These are phyloP conservation scores for Bombus cullumanus DNA, from an alignment of 1,140 invertebrate genomes.

Conservation along the genomic window DNA sequence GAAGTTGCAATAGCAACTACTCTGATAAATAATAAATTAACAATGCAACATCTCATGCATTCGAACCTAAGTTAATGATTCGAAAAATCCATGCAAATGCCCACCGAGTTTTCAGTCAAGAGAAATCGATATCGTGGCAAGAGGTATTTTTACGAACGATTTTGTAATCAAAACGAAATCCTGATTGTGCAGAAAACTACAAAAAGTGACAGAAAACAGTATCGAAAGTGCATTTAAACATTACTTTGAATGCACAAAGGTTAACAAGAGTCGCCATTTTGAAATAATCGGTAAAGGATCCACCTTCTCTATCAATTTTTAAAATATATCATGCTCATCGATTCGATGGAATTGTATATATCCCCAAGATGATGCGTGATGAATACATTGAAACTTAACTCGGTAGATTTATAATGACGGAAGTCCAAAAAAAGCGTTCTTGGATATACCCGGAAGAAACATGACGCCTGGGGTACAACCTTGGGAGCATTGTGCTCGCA, in stretches of 20 bases:
- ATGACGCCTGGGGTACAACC: slow-evolving; percentile 27
- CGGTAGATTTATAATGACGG: too few relatives aligned
- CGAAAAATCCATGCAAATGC: slow-evolving; percentile 11
- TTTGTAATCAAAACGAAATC: not conserved
- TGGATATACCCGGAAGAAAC: slow-evolving; percentile 21
- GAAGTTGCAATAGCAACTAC: not conserved
- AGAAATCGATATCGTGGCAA: slow-evolving; percentile 23
- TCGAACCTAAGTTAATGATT: not conserved
- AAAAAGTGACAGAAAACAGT: not conserved
- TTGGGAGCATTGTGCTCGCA: slow-evolving; percentile 28
- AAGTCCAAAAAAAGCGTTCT: slow-evolving; percentile 10
- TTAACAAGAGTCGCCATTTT: slow-evolving; percentile 69
- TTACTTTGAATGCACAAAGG: slow-evolving; percentile 40
- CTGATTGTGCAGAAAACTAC: not conserved
- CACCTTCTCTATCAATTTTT: slow-evolving; percentile 18
- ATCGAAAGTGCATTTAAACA: slow-evolving; percentile 26
- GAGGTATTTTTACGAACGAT: not conserved
- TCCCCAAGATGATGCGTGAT: not conserved
- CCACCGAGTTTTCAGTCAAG: not conserved
- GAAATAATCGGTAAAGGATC: slow-evolving; percentile 57
- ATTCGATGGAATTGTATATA: not conserved
- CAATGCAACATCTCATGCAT: not conserved
- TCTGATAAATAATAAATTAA: not conserved
- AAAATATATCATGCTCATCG: not conserved
- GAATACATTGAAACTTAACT: not conserved